Evolutionary conservation across 2,888 invertebrate genomes (phyloP).

Genomic region (Anoplius nigerrimus): DNA sequence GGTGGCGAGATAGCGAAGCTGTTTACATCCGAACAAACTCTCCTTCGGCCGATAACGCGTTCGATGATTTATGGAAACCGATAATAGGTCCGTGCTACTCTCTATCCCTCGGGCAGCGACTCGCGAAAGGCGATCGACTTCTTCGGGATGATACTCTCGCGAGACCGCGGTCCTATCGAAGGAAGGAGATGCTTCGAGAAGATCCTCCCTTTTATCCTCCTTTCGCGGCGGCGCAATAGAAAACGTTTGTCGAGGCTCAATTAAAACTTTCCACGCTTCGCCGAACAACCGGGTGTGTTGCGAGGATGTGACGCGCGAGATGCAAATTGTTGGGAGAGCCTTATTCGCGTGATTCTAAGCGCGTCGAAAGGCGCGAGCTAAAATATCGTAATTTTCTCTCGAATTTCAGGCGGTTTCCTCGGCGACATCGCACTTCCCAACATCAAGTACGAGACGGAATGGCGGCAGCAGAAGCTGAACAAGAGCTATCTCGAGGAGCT

Average conservation of each 20-base stretch:
- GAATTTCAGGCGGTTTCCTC: constrained; percentile 82
- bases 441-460: constrained; percentile 76
- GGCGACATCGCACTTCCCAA: constrained; percentile 90
- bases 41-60: constrained; percentile 55
- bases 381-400: background rate
- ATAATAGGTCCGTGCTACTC: constrained; percentile 45
- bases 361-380: background rate
- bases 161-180: background rate
- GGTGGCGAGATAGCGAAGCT: constrained; percentile 43
- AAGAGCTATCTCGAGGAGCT: constrained; percentile 85
- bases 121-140: constrained; percentile 28
- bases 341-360: too few species aligned
- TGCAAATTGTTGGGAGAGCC: too few species aligned
- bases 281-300: background rate
- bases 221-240: background rate
- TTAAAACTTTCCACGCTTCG: background rate
- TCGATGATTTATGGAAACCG: constrained; percentile 58
- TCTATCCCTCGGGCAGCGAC: constrained; percentile 25
- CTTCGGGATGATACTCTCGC: constrained; percentile 4
- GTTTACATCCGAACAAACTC: constrained; percentile 62
- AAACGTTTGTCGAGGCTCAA: background rate
- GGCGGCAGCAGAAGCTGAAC: constrained; percentile 78
- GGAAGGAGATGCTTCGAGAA: too few species aligned
- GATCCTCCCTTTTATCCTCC: too few species aligned
- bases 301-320: too few species aligned